Conservation (phyloP, 2,888 invertebrate species). For the Amphipyra berbera region DNA sequence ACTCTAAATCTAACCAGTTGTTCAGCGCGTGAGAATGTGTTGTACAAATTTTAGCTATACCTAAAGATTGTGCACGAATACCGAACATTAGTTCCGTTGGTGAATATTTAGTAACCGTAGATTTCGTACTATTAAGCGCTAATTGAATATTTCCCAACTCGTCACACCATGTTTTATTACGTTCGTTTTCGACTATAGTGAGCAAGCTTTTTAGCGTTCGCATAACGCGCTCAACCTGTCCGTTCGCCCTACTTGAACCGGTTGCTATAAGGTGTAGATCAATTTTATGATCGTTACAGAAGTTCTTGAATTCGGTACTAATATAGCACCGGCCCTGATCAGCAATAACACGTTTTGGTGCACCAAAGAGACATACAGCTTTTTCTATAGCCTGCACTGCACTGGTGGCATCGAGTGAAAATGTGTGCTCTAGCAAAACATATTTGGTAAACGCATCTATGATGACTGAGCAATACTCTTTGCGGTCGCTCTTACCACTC, state of each 20-base stretch:
- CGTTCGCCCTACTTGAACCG: conserved; percentile 35
- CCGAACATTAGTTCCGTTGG: conserved; percentile 46
- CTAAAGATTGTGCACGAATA: conserved; percentile 17
- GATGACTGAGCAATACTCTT: conserved; percentile 44
- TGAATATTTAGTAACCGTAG: conserved; percentile 35
- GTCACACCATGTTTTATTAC: conserved; percentile 49
- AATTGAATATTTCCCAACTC: conserved; percentile 51
- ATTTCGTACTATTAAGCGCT: conserved; percentile 43
- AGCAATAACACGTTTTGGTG: conserved; percentile 47
- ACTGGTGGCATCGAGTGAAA: conserved; percentile 33
- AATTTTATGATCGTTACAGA: conserved; percentile 48
- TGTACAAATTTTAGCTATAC: too few species aligned
- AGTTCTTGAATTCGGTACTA: conserved; percentile 45
- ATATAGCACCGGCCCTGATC: conserved; percentile 52
- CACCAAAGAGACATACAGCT: conserved; percentile 54
- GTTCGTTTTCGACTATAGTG: conserved; percentile 21
- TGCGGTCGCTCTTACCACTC: conserved; percentile 55
- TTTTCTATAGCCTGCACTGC: conserved; percentile 44
- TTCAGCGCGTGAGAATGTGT: too few species aligned
- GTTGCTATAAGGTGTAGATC: conserved; percentile 57
- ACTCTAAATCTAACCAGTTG: too few species aligned
- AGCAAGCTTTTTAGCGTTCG: conserved; percentile 19
- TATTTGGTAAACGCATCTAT: conserved; percentile 61
- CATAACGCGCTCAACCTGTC: conserved; percentile 31
- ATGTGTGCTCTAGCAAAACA: conserved; percentile 50